Conservation (phyloP, 2,113 vertebrate genomes). For the Cardinalis cardinalis region DNA sequence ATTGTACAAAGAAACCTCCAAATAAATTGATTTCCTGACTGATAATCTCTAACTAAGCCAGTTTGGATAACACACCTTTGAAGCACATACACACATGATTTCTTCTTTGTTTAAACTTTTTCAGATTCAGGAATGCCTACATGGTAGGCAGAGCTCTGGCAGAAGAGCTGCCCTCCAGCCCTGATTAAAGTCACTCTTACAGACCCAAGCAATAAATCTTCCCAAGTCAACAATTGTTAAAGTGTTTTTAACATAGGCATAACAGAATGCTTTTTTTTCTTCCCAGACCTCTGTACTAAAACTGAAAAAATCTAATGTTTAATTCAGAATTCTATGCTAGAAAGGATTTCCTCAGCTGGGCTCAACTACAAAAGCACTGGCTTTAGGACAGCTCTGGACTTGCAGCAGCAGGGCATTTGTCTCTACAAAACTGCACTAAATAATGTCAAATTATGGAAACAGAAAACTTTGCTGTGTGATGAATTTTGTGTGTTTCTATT, state of each 20-base stretch:
- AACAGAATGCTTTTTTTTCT: not conserved
- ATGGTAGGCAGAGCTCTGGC: not conserved
- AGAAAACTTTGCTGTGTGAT: not conserved
- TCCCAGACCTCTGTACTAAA: not conserved
- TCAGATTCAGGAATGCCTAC: not conserved
- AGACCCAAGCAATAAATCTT: not conserved
- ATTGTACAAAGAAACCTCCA: not conserved
- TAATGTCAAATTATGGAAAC: not conserved
- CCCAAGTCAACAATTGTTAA: not conserved
- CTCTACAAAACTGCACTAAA: not conserved
- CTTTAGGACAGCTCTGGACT: not conserved
- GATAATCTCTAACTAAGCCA: not conserved
- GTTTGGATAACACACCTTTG: not conserved
- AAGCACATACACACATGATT: not conserved
- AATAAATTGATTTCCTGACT: not conserved
- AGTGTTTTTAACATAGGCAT: not conserved
- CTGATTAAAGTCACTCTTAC: not conserved
- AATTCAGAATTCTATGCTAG: not conserved
- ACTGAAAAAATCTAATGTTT: not conserved
- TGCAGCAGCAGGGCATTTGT: not conserved
- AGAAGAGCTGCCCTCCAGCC: not conserved
- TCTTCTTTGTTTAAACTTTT: not conserved
- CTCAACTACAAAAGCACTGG: not conserved
- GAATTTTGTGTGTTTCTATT: not conserved
- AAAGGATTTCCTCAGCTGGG: not conserved